These are phyloP conservation scores for Geopemphigus sp. DNA, from an alignment of 1,140 invertebrate species.

Conservation along the genomic window DNA sequence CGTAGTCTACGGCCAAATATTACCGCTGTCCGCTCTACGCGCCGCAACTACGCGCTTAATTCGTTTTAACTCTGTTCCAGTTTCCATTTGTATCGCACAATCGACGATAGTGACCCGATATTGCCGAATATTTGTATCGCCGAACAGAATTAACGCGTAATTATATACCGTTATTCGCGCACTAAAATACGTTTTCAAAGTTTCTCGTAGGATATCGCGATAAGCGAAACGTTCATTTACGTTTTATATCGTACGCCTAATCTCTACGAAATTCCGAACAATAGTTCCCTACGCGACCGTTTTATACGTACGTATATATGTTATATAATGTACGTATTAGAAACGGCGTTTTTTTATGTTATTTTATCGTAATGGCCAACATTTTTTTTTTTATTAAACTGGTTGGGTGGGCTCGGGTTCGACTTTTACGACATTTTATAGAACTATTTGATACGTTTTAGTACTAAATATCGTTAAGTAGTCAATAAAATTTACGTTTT, in stretches of 20 bases:
- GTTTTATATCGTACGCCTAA: background rate
- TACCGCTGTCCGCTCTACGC: too few species aligned
- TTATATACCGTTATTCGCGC: constrained; percentile 2
- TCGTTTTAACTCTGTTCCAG: too few species aligned
- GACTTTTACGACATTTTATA: constrained; percentile 28
- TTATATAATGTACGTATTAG: background rate
- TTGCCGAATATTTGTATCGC: background rate
- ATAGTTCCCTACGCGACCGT: too few species aligned
- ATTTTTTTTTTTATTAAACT: constrained; percentile 27
- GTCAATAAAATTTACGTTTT: constrained; percentile 25
- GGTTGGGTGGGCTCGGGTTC: constrained; percentile 32
- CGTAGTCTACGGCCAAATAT: too few species aligned
- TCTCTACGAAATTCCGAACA: background rate
- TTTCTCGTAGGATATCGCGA: background rate
- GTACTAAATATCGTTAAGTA: constrained; percentile 2
- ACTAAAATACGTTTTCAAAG: background rate
- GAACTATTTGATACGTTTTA: constrained; percentile 4
- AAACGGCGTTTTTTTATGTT: background rate
- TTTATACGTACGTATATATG: background rate
- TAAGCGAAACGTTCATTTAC: constrained; percentile 13
- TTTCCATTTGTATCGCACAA: too few species aligned
- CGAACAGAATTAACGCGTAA: background rate
- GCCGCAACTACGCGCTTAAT: too few species aligned
- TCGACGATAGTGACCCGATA: too few species aligned
- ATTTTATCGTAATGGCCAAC: constrained; percentile 10